Conservation (phyloP, 1,140 invertebrate species). For the Plutomurus gul region DNA sequence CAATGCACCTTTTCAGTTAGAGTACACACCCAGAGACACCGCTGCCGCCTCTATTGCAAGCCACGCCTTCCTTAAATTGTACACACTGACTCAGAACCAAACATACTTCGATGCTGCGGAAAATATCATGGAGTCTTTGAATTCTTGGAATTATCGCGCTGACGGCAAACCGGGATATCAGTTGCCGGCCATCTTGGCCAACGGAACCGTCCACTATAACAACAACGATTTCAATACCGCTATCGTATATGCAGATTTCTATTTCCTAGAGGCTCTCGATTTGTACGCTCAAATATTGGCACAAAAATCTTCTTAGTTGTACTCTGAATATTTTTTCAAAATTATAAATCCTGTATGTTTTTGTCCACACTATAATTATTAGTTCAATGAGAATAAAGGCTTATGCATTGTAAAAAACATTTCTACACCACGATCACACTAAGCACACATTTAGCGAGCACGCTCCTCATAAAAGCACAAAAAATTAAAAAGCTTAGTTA, state of each 20-base stretch:
- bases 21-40: slow-evolving; percentile 47
- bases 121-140: slow-evolving; percentile 19
- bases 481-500: too few species aligned
- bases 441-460: too few species aligned
- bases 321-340: too few species aligned
- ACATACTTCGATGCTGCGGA: slow-evolving; percentile 34
- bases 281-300: neutral
- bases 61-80: slow-evolving; percentile 36
- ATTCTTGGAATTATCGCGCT: neutral
- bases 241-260: slow-evolving; percentile 45
- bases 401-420: too few species aligned
- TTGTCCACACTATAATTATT: too few species aligned
- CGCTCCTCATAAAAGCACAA: too few species aligned
- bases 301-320: neutral
- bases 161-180: slow-evolving; percentile 25
- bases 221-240: slow-evolving; percentile 37
- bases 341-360: too few species aligned
- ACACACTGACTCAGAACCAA: neutral
- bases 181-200: slow-evolving; percentile 37
- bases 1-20: neutral
- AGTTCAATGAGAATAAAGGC: too few species aligned
- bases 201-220: slow-evolving; percentile 42
- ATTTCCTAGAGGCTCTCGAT: slow-evolving; percentile 40
- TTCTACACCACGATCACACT: too few species aligned
- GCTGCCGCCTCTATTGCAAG: slow-evolving; percentile 40